Evolutionary conservation across 2,113 vertebrate genomes (phyloP).

Genomic region (Thymallus thymallus): DNA sequence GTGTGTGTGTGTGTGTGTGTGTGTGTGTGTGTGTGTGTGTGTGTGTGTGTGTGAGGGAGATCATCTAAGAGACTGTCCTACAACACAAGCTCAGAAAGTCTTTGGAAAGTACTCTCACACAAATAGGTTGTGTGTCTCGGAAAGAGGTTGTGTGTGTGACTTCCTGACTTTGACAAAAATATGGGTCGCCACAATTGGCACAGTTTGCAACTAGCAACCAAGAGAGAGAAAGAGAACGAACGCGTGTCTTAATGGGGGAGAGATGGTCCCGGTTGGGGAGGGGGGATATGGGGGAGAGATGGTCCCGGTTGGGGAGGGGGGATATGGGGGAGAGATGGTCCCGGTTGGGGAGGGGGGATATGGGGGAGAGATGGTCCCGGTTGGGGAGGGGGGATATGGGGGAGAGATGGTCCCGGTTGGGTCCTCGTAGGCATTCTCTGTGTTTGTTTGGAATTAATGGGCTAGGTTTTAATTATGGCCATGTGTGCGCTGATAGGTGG

Average conservation of each 20-base stretch:
- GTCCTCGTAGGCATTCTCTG: constrained; percentile 29
- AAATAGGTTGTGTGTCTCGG: too few species aligned
- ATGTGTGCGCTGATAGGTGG: constrained; percentile 49
- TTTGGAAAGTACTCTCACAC: neutral
- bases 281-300: too few species aligned
- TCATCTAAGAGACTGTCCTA: neutral
- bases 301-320: constrained; percentile 35
- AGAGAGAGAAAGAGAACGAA: neutral
- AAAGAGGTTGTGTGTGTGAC: neutral
- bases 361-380: too few species aligned
- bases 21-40: too few species aligned
- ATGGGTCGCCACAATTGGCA: neutral
- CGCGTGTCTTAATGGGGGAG: neutral
- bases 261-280: too few species aligned
- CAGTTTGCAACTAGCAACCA: neutral
- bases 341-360: too few species aligned
- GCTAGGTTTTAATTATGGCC: constrained; percentile 50
- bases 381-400: constrained; percentile 13
- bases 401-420: constrained; percentile 25
- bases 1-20: too few species aligned
- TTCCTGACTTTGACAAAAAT: neutral
- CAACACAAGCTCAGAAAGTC: neutral
- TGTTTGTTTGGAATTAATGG: constrained; percentile 50
- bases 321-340: too few species aligned
- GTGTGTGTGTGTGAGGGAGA: too few species aligned